These are phyloP conservation scores for Pachyseris speciosa DNA, from an alignment of 64 coral and sea anemone species.

Conservation along the genomic window DNA sequence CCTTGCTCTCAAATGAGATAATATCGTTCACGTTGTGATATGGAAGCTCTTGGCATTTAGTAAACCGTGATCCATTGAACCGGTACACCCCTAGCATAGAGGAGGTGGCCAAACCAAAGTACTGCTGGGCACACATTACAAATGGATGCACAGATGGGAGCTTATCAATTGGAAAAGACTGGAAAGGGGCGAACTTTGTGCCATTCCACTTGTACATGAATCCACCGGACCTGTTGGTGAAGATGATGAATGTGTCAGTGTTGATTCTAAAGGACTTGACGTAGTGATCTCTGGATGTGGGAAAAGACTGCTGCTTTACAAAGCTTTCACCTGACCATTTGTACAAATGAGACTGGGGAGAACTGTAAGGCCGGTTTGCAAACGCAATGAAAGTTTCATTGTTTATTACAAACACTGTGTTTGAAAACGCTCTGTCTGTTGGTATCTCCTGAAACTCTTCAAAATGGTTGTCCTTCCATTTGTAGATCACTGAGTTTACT, in stretches of 20 bases:
- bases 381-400: neutral
- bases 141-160: too few relatives aligned
- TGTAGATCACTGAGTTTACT: neutral
- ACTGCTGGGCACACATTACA: neutral
- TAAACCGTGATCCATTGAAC: neutral
- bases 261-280: slow-evolving; percentile 44
- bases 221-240: neutral
- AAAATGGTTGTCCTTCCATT: neutral
- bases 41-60: neutral
- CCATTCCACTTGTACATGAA: slow-evolving; percentile 9
- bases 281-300: neutral
- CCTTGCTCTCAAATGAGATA: neutral
- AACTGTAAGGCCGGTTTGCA: neutral
- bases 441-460: neutral
- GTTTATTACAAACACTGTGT: neutral
- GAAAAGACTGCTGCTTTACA: neutral
- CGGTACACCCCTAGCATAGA: neutral
- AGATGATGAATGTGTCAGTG: slow-evolving; percentile 35
- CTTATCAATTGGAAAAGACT: neutral
- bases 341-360: too few relatives aligned
- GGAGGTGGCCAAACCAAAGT: neutral
- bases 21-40: neutral
- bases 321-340: too few relatives aligned
- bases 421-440: neutral
- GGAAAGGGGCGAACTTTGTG: neutral